Evolutionary conservation across 2,797 vertebrate species (phyloP).

Genomic region (Lerista edwardsae): DNA sequence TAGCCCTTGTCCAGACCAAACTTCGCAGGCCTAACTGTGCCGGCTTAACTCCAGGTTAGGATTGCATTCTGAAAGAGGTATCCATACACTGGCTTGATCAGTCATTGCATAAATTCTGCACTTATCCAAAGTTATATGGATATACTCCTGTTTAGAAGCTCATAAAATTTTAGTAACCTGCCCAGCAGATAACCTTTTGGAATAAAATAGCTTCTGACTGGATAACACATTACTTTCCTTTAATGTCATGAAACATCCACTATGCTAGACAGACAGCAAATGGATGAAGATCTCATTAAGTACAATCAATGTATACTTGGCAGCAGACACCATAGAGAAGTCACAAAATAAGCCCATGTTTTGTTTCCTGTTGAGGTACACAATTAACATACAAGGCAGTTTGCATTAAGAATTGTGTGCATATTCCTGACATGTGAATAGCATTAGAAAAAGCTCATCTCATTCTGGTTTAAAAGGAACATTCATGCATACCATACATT

Average conservation of each 20-base stretch:
- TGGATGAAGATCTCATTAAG: slow-evolving; percentile 17
- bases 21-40: no score
- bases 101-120: not conserved
- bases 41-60: no score
- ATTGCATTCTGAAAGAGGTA: no score
- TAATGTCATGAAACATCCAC: slow-evolving; percentile 12
- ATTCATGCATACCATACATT: not conserved
- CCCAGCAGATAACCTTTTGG: not conserved
- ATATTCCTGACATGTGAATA: not conserved
- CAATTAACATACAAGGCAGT: slow-evolving; percentile 21
- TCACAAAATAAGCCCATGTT: not conserved
- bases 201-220: slow-evolving; percentile 8
- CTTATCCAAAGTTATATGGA: not conserved
- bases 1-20: no score
- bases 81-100: not conserved
- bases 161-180: not conserved
- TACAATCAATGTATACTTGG: slow-evolving; percentile 26
- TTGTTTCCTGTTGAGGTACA: slow-evolving; percentile 14
- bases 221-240: not conserved
- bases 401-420: not conserved
- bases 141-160: not conserved
- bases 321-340: not conserved
- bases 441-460: not conserved
- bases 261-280: not conserved
- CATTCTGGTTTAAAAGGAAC: not conserved